Evolutionary conservation across 2,888 invertebrate genomes (phyloP).

Genomic region (Agrochola lota): DNA sequence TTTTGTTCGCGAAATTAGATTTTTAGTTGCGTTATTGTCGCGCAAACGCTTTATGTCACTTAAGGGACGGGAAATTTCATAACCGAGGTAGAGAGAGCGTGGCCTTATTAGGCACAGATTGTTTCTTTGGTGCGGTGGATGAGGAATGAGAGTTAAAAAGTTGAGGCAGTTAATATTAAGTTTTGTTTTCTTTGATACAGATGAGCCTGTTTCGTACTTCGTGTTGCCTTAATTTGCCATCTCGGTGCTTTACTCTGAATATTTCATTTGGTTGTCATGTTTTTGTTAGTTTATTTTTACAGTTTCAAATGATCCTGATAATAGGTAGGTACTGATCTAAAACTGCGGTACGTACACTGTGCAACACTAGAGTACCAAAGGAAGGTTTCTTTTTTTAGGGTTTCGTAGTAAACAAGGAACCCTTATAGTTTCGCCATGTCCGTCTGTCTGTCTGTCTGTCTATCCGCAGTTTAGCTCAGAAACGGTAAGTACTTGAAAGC

Average conservation of each 20-base stretch:
- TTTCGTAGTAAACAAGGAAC: no score
- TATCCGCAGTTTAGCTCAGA: no score
- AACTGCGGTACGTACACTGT: neutral
- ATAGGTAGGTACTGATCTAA: neutral
- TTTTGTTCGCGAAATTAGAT: slow-evolving; percentile 59
- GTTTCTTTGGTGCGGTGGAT: slow-evolving; percentile 58
- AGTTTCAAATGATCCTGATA: no score
- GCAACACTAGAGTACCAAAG: neutral
- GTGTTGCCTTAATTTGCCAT: slow-evolving; percentile 35
- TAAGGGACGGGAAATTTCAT: slow-evolving; percentile 66
- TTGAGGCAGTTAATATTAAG: slow-evolving; percentile 62
- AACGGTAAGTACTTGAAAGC: no score
- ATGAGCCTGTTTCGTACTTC: slow-evolving; percentile 45
- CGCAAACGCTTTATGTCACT: slow-evolving; percentile 65
- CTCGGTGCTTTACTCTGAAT: slow-evolving; percentile 21
- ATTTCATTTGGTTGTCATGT: slow-evolving; percentile 20
- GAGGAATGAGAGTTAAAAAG: slow-evolving; percentile 57
- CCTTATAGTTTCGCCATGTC: no score
- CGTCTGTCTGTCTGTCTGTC: no score
- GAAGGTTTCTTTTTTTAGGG: neutral
- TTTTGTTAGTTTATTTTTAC: neutral
- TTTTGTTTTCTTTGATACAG: slow-evolving; percentile 61
- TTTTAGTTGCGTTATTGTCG: slow-evolving; percentile 54
- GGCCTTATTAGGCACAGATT: slow-evolving; percentile 59
- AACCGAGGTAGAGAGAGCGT: slow-evolving; percentile 50